A percentile compares a stretch with the other conserved stretches of the same genome.
These are phyloP conservation scores for Papilio demoleus DNA, from an alignment of 2,888 invertebrate genomes.

Conservation along the genomic window DNA sequence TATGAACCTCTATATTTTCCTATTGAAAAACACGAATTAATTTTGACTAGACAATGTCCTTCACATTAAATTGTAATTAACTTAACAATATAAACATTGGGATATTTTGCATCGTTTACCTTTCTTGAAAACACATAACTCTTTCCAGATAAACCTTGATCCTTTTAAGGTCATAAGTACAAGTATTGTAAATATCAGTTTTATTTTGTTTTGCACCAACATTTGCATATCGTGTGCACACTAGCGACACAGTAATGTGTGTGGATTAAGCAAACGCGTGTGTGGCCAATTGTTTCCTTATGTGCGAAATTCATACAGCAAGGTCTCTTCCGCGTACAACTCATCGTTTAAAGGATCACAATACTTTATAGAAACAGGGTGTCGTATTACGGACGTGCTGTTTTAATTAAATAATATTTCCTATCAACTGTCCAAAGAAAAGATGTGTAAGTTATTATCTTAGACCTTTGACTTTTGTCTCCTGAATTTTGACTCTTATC, in stretches of 20 bases:
- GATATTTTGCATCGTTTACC: background rate
- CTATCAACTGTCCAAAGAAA: background rate
- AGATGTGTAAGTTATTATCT: background rate
- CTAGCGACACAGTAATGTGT: conserved; percentile 25
- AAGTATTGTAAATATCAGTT: conserved; percentile 15
- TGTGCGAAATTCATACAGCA: conserved; percentile 61
- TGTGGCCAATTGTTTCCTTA: conserved; percentile 62
- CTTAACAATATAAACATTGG: background rate
- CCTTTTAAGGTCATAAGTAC: conserved; percentile 22
- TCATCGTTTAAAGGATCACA: conserved; percentile 40
- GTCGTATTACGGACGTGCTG: conserved; percentile 9
- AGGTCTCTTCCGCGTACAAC: conserved; percentile 59
- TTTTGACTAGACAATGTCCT: too few relatives aligned
- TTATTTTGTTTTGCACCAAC: conserved; percentile 10
- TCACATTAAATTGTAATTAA: too few relatives aligned
- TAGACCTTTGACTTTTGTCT: background rate
- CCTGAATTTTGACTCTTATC: too few relatives aligned
- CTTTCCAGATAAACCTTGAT: conserved; percentile 8
- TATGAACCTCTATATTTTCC: too few relatives aligned
- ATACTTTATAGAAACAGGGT: background rate
- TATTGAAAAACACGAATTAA: too few relatives aligned
- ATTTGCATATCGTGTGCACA: conserved; percentile 29
- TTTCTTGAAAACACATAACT: conserved; percentile 6
- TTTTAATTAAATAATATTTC: background rate
- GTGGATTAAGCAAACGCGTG: conserved; percentile 41